These are phyloP conservation scores for Hemicentrotus pulcherrimus DNA, from an alignment of 35 echinoderm and acorn worm species.

Conservation along the genomic window DNA sequence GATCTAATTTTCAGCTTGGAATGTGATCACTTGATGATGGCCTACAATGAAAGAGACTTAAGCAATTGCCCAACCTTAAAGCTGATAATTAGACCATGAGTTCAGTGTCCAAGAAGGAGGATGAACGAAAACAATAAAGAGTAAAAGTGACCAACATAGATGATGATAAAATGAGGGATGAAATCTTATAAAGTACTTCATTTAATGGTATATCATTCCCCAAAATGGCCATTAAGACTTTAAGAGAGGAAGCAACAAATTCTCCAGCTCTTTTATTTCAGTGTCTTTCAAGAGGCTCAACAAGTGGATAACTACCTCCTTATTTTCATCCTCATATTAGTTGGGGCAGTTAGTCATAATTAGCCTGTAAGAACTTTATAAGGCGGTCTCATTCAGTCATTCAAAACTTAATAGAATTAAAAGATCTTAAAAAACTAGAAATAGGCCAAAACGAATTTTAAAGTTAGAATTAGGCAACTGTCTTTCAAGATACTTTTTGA, in stretches of 20 bases:
- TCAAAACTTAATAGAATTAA: not conserved
- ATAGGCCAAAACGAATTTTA: not conserved
- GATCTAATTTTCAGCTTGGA: not conserved
- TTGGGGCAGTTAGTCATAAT: not conserved
- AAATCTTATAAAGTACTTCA: not conserved
- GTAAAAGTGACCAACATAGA: not conserved
- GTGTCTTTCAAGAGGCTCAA: not conserved
- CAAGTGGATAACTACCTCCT: not conserved
- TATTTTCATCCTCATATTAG: not conserved
- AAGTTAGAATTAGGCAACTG: too few relatives aligned
- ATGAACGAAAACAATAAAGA: not conserved
- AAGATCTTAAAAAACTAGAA: not conserved
- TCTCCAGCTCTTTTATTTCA: not conserved
- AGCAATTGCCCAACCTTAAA: not conserved
- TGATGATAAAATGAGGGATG: not conserved
- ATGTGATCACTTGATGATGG: not conserved
- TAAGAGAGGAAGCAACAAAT: not conserved
- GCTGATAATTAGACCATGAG: not conserved
- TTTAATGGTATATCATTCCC: not conserved
- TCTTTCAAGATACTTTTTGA: not conserved
- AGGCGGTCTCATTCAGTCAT: not conserved
- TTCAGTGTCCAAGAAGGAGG: not conserved
- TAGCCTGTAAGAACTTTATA: not conserved
- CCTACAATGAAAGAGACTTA: not conserved
- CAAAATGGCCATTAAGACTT: not conserved